phyloP scores from a whole-genome alignment of 2,113 vertebrate species.

The Chionomys nivalis region DNA sequence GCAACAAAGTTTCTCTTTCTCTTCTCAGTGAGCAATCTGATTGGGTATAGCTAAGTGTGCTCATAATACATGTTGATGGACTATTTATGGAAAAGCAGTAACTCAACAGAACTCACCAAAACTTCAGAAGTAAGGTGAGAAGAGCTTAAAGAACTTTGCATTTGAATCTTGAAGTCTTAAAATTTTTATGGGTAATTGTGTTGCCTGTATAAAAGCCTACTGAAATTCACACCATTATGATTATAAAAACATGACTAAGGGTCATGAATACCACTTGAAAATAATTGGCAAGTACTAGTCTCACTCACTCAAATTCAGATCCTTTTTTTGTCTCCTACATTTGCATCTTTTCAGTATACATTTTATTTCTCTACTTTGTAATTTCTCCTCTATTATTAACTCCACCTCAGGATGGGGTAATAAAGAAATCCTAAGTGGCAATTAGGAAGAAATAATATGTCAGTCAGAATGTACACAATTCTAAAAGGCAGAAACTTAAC shows the following conservation, averaged over 20 bases:
- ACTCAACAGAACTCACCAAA: neutral
- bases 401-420: neutral
- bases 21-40: neutral
- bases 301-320: neutral
- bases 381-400: neutral
- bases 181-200: neutral
- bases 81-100: neutral
- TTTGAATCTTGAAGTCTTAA: neutral
- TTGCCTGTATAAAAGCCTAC: constrained; percentile 21
- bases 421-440: constrained; percentile 11
- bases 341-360: neutral
- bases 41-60: neutral
- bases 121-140: neutral
- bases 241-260: constrained; percentile 18
- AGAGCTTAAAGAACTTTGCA: neutral
- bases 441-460: neutral
- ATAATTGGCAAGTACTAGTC: neutral
- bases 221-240: neutral
- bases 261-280: neutral
- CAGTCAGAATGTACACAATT: constrained; percentile 11
- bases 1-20: neutral
- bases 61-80: neutral
- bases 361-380: constrained; percentile 8
- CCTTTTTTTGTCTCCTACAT: neutral
- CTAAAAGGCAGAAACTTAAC: neutral